Evolutionary conservation across 2,888 invertebrate species (phyloP), one percentile per base, ranked within the genome.

Genomic region (Elgonia sp.): DNA sequence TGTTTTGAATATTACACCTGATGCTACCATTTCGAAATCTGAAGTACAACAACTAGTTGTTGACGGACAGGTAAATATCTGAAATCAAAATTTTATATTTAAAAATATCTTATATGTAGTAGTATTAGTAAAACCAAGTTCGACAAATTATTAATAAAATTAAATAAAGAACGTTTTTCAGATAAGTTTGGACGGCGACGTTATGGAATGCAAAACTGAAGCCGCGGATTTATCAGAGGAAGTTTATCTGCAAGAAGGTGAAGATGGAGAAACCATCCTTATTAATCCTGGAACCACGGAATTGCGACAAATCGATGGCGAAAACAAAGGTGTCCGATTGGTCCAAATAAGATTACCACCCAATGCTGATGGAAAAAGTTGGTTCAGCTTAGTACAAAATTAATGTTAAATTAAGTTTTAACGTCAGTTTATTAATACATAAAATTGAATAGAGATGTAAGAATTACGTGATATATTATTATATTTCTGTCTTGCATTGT

Each of bases 261-360:
- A 91, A 9, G 89, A 90, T 12, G 89, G 85, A 10, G 87, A 89
- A 69, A 92, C 94, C 6, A 93, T 94, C 80, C 92, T 94, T 14
- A 92, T 94, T 37, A 82, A 86, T 55, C 93, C 94, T n/a, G 87
- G 93, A 21, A 92, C 92, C 16, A 85, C 93, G 4, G 92, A 94
- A 42, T 93, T 93, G 76, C 93, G 93, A 89, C 92, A 93, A 73
- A 91, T 93, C 2, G 92, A 91, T 0, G 90, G 89, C 4, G 92
- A 93, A 16, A 88, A 88, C 1, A 93, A 94, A 86, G 91, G 92
- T 5, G 92, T 94, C 53, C 91, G 93, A 88, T 90, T 94, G 65
- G 94, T 94, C 18, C 93, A 94, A 88, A 94, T 94, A 75, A 91
- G 93, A 88, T 91, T 94, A 88, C 94, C 94, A 9, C 75, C 93